Conservation (phyloP, 2,797 vertebrate species). For the Fratercula arctica region DNA sequence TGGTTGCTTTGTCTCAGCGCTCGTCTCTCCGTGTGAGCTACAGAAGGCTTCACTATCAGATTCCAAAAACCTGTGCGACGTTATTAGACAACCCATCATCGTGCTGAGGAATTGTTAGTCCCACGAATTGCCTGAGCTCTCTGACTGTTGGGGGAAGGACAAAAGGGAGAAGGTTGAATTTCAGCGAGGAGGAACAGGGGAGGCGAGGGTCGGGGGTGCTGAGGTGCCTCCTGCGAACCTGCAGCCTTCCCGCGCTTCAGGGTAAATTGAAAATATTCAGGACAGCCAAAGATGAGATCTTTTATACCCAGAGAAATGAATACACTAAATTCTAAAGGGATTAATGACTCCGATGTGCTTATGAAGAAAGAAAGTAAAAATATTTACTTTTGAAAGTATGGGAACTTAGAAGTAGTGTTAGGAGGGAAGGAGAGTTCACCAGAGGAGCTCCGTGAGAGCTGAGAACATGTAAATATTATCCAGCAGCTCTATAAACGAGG, state of each 20-base stretch:
- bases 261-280: background rate
- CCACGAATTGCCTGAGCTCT: background rate
- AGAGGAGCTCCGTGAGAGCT: background rate
- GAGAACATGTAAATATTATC: conserved; percentile 44
- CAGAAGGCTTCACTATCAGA: background rate
- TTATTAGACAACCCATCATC: background rate
- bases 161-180: background rate
- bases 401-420: background rate
- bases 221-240: background rate
- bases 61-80: background rate
- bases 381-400: conserved; percentile 32
- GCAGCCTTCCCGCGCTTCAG: background rate
- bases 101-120: background rate
- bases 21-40: background rate
- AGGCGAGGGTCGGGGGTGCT: fast-evolving
- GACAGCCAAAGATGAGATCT: background rate
- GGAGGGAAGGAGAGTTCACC: background rate
- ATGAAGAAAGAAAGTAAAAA: conserved; percentile 27
- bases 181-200: background rate
- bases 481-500: background rate
- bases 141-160: background rate
- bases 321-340: background rate
- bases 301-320: background rate
- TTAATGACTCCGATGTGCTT: background rate
- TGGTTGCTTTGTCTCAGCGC: background rate